phyloP scores from a whole-genome alignment of 2,797 vertebrate species.

The Trematomus bernacchii region DNA sequence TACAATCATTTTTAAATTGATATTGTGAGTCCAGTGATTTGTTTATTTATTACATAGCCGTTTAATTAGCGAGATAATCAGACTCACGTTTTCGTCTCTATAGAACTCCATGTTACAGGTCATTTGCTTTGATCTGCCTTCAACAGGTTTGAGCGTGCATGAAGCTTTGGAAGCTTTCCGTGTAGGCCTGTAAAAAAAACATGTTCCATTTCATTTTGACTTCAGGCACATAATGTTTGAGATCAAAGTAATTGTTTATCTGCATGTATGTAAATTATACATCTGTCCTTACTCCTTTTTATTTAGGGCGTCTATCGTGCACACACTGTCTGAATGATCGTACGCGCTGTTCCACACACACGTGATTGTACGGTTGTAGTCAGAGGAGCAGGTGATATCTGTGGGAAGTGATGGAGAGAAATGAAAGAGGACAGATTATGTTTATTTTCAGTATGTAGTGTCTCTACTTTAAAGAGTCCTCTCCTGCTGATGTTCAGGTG shows the following conservation, averaged over 20 bases:
- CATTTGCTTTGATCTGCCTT: slow-evolving; percentile 15
- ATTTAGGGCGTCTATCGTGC: not conserved
- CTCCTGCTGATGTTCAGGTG: too few relatives aligned
- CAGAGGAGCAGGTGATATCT: slow-evolving; percentile 57
- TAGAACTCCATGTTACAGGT: slow-evolving; percentile 43
- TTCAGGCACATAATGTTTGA: not conserved
- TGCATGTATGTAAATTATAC: not conserved
- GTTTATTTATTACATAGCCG: too few relatives aligned
- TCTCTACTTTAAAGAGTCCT: too few relatives aligned
- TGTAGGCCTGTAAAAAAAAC: too few relatives aligned
- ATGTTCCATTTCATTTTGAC: not conserved
- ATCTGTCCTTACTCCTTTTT: rapidly evolving
- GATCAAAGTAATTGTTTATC: not conserved
- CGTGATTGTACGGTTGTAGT: slow-evolving; percentile 20
- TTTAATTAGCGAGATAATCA: not conserved
- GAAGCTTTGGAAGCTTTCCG: rapidly evolving
- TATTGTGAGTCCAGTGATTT: too few relatives aligned
- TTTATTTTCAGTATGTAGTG: too few relatives aligned
- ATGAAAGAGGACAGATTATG: not conserved
- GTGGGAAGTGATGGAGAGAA: not conserved
- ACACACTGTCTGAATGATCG: not conserved
- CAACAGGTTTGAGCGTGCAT: slow-evolving; percentile 42
- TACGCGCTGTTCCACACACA: slow-evolving; percentile 53
- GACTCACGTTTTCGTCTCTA: rapidly evolving
- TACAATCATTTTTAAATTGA: too few relatives aligned